These are phyloP conservation scores for Chloropsis cyanopogon DNA, from an alignment of 2,113 vertebrate species.

Conservation along the genomic window DNA sequence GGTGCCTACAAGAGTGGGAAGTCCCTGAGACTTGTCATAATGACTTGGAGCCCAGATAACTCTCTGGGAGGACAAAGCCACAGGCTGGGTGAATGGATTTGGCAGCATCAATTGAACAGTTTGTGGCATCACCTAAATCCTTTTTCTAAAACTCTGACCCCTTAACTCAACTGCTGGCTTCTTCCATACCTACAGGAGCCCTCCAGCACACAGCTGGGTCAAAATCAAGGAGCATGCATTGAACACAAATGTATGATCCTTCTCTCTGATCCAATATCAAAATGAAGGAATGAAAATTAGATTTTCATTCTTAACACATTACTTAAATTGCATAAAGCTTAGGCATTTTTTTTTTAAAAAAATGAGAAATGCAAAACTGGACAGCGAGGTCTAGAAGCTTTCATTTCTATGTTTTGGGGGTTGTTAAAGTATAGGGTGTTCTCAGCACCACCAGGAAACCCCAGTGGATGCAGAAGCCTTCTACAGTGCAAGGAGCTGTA, in stretches of 20 bases:
- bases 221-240: neutral
- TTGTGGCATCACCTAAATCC: neutral
- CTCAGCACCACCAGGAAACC: neutral
- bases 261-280: neutral
- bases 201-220: neutral
- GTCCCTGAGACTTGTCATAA: neutral
- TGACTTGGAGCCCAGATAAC: neutral
- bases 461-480: neutral
- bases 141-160: neutral
- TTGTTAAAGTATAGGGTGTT: neutral
- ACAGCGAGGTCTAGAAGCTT: neutral
- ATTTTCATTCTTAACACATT: neutral
- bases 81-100: fast-evolving
- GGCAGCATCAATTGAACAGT: neutral
- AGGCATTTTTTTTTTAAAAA: neutral
- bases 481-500: neutral
- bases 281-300: neutral
- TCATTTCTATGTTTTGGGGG: neutral
- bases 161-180: neutral
- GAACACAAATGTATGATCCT: neutral
- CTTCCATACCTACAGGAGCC: neutral
- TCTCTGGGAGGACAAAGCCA: neutral
- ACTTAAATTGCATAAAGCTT: neutral
- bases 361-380: neutral
- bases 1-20: neutral